Conservation (phyloP, 2,113 vertebrate species). For the Actinemys pallida region DNA sequence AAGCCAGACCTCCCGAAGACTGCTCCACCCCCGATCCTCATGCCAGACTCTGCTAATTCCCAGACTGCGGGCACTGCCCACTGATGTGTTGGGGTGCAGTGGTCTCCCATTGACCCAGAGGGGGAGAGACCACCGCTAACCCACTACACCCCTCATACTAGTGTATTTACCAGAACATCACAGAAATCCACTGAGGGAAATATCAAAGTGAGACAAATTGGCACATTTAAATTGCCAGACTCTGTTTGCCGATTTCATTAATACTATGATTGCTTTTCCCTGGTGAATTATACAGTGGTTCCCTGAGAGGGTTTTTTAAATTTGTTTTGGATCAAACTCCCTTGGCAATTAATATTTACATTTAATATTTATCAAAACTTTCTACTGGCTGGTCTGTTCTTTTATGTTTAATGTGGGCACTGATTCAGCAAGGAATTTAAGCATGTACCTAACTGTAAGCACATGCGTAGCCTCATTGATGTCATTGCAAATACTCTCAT, state of each 20-base stretch:
- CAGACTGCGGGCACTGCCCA: no score
- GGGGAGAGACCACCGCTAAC: no score
- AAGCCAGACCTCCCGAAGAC: no score
- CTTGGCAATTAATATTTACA: neutral
- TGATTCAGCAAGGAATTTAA: neutral
- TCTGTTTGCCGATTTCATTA: neutral
- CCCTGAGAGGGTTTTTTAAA: neutral
- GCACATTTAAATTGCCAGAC: neutral
- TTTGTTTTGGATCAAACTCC: neutral
- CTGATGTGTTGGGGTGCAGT: no score
- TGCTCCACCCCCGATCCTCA: no score
- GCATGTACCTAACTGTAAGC: neutral
- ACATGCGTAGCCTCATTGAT: neutral
- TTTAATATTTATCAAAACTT: neutral
- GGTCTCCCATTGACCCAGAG: no score
- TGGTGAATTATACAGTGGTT: fast-evolving
- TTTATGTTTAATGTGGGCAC: neutral
- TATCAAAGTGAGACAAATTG: neutral
- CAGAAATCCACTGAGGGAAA: neutral
- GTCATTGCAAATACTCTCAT: neutral
- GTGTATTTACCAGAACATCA: neutral
- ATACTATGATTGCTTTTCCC: fast-evolving
- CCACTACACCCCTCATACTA: neutral
- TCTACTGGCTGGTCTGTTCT: neutral
- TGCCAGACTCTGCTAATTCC: no score